These are phyloP conservation scores for Dicrurus megarhynchus DNA, from an alignment of 2,113 vertebrate species.

Conservation along the genomic window DNA sequence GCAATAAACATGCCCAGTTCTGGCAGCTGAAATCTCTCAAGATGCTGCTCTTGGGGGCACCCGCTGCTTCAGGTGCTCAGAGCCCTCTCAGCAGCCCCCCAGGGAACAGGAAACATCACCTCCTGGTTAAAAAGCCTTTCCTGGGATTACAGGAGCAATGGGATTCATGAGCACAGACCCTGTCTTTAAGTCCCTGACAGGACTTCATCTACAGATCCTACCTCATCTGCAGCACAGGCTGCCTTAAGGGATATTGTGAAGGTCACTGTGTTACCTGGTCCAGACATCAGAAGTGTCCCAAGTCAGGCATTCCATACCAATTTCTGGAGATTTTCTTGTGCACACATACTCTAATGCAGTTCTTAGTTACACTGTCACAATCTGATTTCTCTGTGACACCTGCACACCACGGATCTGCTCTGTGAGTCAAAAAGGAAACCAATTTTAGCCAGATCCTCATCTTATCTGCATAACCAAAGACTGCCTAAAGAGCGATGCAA, in stretches of 20 bases:
- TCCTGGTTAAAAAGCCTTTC: not conserved
- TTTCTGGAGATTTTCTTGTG: not conserved
- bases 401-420: not conserved
- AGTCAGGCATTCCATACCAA: not conserved
- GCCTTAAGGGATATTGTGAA: not conserved
- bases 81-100: not conserved
- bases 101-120: not conserved
- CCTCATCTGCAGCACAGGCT: not conserved
- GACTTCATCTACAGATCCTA: not conserved
- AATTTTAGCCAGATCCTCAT: not conserved
- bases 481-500: accelerated
- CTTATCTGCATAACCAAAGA: not conserved
- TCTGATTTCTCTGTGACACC: not conserved
- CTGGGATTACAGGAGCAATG: not conserved
- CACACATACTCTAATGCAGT: not conserved
- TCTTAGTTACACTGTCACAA: not conserved
- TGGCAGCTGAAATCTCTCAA: not conserved
- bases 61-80: not conserved
- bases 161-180: not conserved
- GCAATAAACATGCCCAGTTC: not conserved
- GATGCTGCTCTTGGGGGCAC: not conserved
- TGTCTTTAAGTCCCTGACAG: not conserved
- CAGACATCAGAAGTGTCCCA: not conserved
- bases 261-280: not conserved
- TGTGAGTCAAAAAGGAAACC: not conserved